A percentile compares a stretch with the other conserved stretches of the same genome.
Evolutionary conservation across 2,797 vertebrate species (phyloP).

Genomic region (Monodelphis domestica): DNA sequence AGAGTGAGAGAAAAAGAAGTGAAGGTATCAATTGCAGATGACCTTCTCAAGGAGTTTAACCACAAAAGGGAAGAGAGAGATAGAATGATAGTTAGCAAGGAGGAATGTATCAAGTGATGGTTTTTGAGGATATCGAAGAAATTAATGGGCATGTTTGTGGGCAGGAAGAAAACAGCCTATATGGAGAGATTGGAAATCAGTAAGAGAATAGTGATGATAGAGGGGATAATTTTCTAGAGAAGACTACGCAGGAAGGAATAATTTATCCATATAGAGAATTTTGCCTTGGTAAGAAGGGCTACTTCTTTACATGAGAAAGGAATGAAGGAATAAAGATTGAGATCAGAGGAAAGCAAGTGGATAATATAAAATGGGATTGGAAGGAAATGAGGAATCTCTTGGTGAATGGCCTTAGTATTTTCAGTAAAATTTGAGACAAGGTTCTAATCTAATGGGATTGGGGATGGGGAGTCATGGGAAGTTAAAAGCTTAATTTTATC

Average conservation of each 20-base stretch:
- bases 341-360: neutral
- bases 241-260: neutral
- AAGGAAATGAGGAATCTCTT: neutral
- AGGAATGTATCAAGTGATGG: neutral
- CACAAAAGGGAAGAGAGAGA: too few relatives aligned
- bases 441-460: neutral
- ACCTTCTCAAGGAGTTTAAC: too few relatives aligned
- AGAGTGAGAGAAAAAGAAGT: too few relatives aligned
- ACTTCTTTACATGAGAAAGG: neutral
- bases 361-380: neutral
- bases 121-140: neutral
- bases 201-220: neutral
- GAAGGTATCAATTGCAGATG: too few relatives aligned
- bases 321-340: neutral
- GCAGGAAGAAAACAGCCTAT: neutral
- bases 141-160: neutral
- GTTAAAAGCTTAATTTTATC: neutral
- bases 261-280: neutral
- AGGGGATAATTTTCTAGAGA: too few relatives aligned
- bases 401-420: neutral
- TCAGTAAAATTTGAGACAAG: neutral
- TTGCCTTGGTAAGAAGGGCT: neutral
- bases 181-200: neutral
- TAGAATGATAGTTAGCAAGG: too few relatives aligned
- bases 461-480: neutral